phyloP scores from a whole-genome alignment of 2,888 invertebrate species.

The Epicampocera succincta region DNA sequence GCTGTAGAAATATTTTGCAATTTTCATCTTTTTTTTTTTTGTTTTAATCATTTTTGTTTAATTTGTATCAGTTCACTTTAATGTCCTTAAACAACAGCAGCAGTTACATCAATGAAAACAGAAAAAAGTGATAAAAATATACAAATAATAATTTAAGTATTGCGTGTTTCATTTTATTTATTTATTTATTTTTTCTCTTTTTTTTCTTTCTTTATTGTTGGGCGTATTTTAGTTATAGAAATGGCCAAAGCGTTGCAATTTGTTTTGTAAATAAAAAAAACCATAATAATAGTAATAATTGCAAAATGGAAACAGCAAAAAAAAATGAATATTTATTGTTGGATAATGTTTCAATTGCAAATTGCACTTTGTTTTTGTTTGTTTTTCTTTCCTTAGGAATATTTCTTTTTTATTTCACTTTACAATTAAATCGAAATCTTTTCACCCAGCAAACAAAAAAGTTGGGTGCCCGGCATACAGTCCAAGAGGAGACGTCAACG shows the following conservation, averaged over 20 bases:
- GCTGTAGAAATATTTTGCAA: neutral
- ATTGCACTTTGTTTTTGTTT: constrained; percentile 38
- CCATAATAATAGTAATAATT: constrained; percentile 44
- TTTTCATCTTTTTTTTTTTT: neutral
- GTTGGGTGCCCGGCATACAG: neutral
- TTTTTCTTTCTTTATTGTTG: constrained; percentile 26
- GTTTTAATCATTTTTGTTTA: neutral
- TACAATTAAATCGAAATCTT: neutral
- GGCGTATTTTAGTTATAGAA: constrained; percentile 50
- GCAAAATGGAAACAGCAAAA: constrained; percentile 23
- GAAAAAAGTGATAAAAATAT: neutral
- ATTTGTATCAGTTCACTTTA: constrained; percentile 17
- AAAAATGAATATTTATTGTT: constrained; percentile 42
- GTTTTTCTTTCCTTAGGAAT: constrained; percentile 8
- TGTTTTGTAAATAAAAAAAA: constrained; percentile 20
- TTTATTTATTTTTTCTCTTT: constrained; percentile 17
- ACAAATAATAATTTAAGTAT: constrained; percentile 44
- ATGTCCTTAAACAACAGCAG: constrained; percentile 47
- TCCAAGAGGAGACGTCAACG: too few relatives aligned
- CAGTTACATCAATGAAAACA: neutral
- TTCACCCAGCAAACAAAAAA: neutral
- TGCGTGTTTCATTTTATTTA: constrained; percentile 49
- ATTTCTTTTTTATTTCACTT: constrained; percentile 12
- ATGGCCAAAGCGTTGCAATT: constrained; percentile 51
- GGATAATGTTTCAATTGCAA: constrained; percentile 57